Conservation (phyloP, 1,140 invertebrate genomes). For the Nylanderia fulva region DNA sequence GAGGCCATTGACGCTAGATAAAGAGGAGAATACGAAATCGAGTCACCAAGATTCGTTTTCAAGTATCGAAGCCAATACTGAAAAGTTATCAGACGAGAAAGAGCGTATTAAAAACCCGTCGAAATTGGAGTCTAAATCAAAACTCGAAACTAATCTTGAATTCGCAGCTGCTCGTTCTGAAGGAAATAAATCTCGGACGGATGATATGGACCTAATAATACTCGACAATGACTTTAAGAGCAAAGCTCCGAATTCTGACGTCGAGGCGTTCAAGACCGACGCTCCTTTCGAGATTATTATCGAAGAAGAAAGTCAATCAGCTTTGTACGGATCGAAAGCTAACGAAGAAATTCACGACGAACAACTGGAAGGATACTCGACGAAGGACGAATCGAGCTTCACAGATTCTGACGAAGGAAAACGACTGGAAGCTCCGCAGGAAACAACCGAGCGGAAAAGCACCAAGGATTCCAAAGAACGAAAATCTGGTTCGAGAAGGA, state of each 20-base stretch:
- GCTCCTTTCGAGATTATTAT: conserved; percentile 12
- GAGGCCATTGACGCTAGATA: conserved; percentile 35
- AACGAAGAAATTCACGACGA: background rate
- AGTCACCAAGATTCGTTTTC: background rate
- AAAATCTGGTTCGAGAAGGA: conserved; percentile 36
- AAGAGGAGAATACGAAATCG: background rate
- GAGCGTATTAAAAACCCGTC: background rate
- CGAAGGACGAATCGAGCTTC: background rate
- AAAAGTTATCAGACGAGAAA: background rate
- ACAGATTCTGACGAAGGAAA: background rate
- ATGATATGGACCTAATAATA: conserved; percentile 52
- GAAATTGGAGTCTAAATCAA: background rate
- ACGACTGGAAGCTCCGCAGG: background rate
- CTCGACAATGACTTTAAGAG: conserved; percentile 8
- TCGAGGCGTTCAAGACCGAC: conserved; percentile 2
- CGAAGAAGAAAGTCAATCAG: conserved; percentile 7
- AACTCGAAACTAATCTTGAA: background rate
- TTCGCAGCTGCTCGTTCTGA: background rate
- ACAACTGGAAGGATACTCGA: background rate
- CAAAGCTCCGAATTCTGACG: background rate
- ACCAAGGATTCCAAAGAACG: background rate
- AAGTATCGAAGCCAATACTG: background rate
- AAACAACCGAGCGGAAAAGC: background rate
- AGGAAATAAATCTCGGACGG: background rate
- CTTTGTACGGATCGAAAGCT: background rate